Base-by-base conservation (phyloP, 2,113 vertebrate genomes). In the Bombycilla garrulus region DNA sequence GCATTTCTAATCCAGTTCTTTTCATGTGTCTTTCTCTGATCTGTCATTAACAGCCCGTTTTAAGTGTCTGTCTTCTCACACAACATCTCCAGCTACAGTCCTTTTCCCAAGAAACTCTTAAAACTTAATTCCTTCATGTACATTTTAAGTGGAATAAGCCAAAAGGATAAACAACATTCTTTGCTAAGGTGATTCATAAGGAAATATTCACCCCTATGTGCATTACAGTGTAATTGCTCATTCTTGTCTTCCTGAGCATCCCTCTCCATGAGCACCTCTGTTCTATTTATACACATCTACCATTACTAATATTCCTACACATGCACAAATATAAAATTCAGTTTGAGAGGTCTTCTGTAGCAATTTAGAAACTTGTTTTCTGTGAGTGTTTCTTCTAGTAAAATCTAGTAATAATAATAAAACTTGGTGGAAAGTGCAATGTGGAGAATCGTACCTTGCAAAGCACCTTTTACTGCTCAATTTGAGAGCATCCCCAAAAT, bases 401-500 rank as follows among this genome's bases (percentile, higher is more conserved):
- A 71, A 85, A 77, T 42, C 7, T 26, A 54, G 60, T 45, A 60
- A 33, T 45, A 69, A 26, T 45, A 45, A 16, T 76, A 53, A 33
- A 36, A 31, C 40, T 26, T 86, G 56, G 48, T 29, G 66, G 58
- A 12, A 65, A 72, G 47, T 61, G 40, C 35, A 88, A 57, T 42
- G 40, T 0, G 3, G 83, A 64, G 65, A 15, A 33, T 35, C 3
- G 0, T 20, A 21, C n/a, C 50, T 38, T 1, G 1, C 14, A 28
- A 22, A 35, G 12, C 40, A 4, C 11, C 6, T 69, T 74, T 36
- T 44, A 24, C 51, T 78, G 72, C 60, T 60, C 19, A 24, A 15
- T 92, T 82, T 73, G 76, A 64, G 44, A 92, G 48, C 58, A 6
- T 74, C 67, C 64, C 85, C 79, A 40, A 62, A 86, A 73, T 69